Base-by-base conservation (phyloP, 2,113 vertebrate species). In the Grammomys dolichurus region DNA sequence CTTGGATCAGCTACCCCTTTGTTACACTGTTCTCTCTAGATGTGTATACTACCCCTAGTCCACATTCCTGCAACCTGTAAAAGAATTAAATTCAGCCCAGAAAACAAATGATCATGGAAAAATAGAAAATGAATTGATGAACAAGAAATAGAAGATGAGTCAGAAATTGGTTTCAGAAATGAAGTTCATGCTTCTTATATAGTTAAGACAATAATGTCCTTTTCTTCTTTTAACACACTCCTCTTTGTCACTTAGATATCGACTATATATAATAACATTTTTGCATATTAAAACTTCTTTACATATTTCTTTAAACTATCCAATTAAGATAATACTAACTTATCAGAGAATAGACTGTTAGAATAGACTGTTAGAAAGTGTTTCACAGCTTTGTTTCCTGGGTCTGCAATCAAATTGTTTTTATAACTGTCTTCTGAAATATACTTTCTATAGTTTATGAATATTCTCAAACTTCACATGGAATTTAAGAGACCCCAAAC, bases 261-360 rank as follows among this genome's bases (percentile, higher is more conserved):
- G n/a, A 54, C 26, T 19, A 73, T 13, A 16, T 1, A 94, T 58
- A 87, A 95, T 76, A 92, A 86, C 40, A 76, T 1, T 19, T 19
- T 76, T 60, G 5, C 70, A 56, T 65, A 26, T 84, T n/a, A 70
- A 92, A 67, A 6, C 26, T 81, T 7, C 12, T 87, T 85, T 73
- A 26, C 89, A 12, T 77, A 19, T 94, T 90, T 92, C 28, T 91
- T 91, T 54, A 81, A 91, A 80, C 31, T 60, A 5, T 7, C 4
- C 8, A 91, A 48, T 65, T 91, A 16, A 92, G 70, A 95, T 92
- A 86, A 51, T 4, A 36, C 43, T 82, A 43, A 92, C 20, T 69
- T 95, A 88, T 86, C 87, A 81, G 60, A 93, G 40, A 96, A 93
- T 81, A 93, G 86, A 81, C 56, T 90, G 8, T 48, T 93, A 8